Base-by-base conservation (phyloP, 2,797 vertebrate species). In the Helarctos malayanus region DNA sequence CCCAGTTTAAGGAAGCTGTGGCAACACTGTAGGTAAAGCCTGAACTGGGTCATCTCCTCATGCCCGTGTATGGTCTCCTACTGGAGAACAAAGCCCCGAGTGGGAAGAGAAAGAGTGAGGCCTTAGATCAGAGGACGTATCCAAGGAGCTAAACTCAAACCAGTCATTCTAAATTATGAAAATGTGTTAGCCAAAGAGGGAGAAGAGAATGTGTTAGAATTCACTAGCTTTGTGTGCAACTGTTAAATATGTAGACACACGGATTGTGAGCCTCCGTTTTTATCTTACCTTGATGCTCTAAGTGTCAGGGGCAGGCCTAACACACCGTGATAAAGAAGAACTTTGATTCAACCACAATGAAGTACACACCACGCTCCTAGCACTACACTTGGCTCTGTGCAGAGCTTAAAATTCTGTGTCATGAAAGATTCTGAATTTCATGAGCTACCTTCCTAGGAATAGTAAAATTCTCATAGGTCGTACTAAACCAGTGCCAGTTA, bases 241-340 rank as follows among this genome's bases (percentile, higher is more conserved):
- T 41, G 38, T 91, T 83, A 94, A 41, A 52, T 45, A 83, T 45
- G 32, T 52, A 83, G 61, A 63, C 19, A 80, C 49, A 63, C 21
- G 35, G 57, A 86, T 57, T n/a, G n/a, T 35, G 49, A 80, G 1
- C 35, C 3, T 85, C n/a, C 12, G 16, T 61, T 92, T 96, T 49
- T n/a, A 84, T 27, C 25, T 68, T 89, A 59, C n/a, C 13, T n/a
- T 12, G 57, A 25, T 38, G 8, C 38, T 87, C 5, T 32, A 61
- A 95, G 56, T 52, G 7, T 32, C 25, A 85, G 7, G 9, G 14
- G 14, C n/a, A 91, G 25, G 4, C 27, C 15, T 41, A 54, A 47
- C 14, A 21, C 16, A 9, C 6, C 11, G 0, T 63, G 4, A 92
- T 63, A 25, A 79, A 69, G 32, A 59, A 5, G 35, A 59, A 91